Evolutionary conservation across 2,797 vertebrate species (phyloP).

Genomic region (Rhinatrema bivittatum): DNA sequence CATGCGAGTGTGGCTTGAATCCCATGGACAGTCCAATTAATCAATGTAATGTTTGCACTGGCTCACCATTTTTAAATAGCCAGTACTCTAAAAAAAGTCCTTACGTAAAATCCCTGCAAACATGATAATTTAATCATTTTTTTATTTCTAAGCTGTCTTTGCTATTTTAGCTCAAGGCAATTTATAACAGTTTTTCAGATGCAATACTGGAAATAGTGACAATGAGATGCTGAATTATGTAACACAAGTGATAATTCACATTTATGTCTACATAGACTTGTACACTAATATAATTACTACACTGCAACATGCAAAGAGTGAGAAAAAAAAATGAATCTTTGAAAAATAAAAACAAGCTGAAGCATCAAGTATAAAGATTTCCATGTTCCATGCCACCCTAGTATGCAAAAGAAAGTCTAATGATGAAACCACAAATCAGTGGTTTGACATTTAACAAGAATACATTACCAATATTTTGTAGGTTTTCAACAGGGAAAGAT

Average conservation of each 20-base stretch:
- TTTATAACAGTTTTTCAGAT: no score
- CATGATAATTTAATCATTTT: no score
- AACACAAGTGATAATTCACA: background rate
- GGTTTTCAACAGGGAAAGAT: conserved; percentile 2
- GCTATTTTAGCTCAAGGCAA: no score
- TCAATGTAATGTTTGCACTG: no score
- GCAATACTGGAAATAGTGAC: background rate
- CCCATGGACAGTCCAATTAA: no score
- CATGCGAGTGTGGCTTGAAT: no score
- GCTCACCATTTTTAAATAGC: no score
- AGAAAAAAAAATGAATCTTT: no score
- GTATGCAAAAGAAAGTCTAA: conserved; percentile 32
- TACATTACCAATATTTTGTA: conserved; percentile 16
- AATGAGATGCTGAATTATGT: background rate
- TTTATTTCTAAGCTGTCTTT: no score
- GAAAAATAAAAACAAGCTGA: no score
- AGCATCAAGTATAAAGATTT: conserved; percentile 27
- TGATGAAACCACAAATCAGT: conserved; percentile 3
- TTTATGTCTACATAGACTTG: background rate
- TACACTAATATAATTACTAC: background rate
- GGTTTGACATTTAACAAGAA: conserved; percentile 40
- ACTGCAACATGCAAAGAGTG: background rate
- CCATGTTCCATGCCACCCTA: conserved; percentile 5
- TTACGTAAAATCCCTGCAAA: no score
- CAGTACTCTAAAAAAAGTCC: no score